A percentile compares a stretch with the other conserved stretches of the same genome.
These are phyloP conservation scores for Mactromeris polynyma DNA, from an alignment of 2,888 invertebrate species.

Conservation along the genomic window DNA sequence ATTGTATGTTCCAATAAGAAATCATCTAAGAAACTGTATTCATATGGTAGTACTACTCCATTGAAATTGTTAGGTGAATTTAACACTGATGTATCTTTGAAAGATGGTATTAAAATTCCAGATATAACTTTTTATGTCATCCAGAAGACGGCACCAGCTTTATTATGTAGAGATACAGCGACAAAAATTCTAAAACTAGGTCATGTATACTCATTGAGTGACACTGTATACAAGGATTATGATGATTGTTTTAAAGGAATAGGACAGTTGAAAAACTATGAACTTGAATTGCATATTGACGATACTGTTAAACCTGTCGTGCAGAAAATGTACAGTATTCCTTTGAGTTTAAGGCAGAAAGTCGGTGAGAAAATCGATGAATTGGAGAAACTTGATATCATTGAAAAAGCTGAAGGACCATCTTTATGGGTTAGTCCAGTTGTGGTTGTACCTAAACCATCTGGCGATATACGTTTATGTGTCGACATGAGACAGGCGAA, in stretches of 20 bases:
- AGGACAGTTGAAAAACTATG: no score
- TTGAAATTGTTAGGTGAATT: neutral
- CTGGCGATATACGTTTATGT: slow-evolving; percentile 55
- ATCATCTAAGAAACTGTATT: neutral
- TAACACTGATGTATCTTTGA: no score
- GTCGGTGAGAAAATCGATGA: slow-evolving; percentile 29
- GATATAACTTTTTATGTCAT: neutral
- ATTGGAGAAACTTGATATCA: slow-evolving; percentile 51
- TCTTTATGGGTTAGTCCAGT: slow-evolving; percentile 56
- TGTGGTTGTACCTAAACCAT: slow-evolving; percentile 57
- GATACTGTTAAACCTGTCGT: neutral
- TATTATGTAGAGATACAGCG: no score
- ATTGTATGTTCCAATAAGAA: neutral
- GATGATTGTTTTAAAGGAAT: neutral
- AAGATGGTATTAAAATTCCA: neutral
- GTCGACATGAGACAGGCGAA: slow-evolving; percentile 66
- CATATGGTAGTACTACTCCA: neutral
- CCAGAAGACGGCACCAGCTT: no score
- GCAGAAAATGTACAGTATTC: neutral
- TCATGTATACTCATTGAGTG: neutral
- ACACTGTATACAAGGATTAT: neutral
- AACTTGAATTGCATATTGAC: neutral
- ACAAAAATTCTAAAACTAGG: no score
- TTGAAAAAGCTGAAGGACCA: slow-evolving; percentile 58
- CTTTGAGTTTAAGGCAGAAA: neutral